Percentiles rank a stretch among this genome's conserved stretches.
These are phyloP conservation scores for Sparidentex hasta DNA, from an alignment of 2,797 vertebrate species.

Conservation along the genomic window DNA sequence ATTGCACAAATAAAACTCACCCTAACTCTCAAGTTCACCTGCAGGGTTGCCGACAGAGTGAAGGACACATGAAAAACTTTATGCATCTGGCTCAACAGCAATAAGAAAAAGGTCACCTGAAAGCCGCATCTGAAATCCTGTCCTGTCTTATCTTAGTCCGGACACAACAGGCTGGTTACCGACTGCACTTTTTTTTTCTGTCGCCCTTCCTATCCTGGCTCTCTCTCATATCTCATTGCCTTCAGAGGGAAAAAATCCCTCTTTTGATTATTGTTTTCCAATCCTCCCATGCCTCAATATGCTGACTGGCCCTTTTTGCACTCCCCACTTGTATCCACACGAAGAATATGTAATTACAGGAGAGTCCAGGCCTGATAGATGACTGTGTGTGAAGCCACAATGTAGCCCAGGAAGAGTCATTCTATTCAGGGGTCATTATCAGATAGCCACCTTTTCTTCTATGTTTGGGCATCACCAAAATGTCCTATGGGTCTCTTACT, in stretches of 20 bases:
- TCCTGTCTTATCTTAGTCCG: conserved; percentile 41
- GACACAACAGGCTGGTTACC: conserved; percentile 35
- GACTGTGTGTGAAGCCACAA: conserved; percentile 72
- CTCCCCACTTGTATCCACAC: conserved; percentile 58
- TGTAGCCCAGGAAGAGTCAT: conserved; percentile 65
- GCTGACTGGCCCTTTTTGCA: conserved; percentile 50
- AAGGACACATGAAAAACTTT: conserved; percentile 30
- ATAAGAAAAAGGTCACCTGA: conserved; percentile 25
- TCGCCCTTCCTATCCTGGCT: conserved; percentile 6
- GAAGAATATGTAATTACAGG: conserved; percentile 80
- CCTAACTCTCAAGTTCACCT: conserved; percentile 6
- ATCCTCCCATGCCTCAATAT: conserved; percentile 61
- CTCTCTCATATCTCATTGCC: conserved; percentile 45
- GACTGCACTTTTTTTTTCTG: conserved; percentile 2
- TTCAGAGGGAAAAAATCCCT: conserved; percentile 44
- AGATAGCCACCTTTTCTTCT: conserved; percentile 64
- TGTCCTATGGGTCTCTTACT: conserved; percentile 40
- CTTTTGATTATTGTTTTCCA: conserved; percentile 60
- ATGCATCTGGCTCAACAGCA: conserved; percentile 17
- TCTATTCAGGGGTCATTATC: conserved; percentile 68
- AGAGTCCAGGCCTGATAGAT: conserved; percentile 66
- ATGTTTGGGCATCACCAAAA: conserved; percentile 44
- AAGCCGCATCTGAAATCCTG: conserved; percentile 41
- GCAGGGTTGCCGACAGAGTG: conserved; percentile 25
- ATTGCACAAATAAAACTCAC: background rate